Evolutionary conservation across 2,113 vertebrate species (phyloP), one percentile per base, ranked within the genome.

Genomic region (Camarhynchus parvulus): DNA sequence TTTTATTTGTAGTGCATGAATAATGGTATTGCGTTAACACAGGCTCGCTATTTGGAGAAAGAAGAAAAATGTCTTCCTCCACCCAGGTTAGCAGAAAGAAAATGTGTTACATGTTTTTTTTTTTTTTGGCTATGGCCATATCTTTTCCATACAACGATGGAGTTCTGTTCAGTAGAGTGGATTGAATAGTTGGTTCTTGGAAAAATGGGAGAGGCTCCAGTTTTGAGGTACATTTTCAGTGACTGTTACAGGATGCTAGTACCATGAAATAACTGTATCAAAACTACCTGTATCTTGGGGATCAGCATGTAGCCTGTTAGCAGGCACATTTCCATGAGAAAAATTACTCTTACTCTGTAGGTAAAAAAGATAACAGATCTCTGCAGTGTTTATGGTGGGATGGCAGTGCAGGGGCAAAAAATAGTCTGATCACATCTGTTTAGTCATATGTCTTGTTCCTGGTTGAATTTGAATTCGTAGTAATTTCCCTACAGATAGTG

Each of bases 1-100:
- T 82, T 95, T 70, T 83, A 15, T 68, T 73, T 67, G 15, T 95
- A 99, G 99, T 99, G 99, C 97, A 97, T 99, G 98, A 97, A 98
- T 31, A 96, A 96, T 89, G 91, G 97, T 18, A 98, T 99, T 62
- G 99, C 99, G 1, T 94, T 99, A 86, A 99, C 99, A 37, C 98
- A 99, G 59, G 99, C 99, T 6, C 97, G 98, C 63, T 99, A 99
- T 97, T 95, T 99, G 92, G 99, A 99, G 24, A 99, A 99, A 95
- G 99, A 99, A 93, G 99, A 99, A 92, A 99, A 98, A 64, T 98
- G 97, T 95, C 98, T 99, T 56, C 98, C 99, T 31, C 97, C 98
- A 28, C 99, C 99, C 7, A 99, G 99, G 99, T 99, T 93, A 97
- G 97, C 95, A 80, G 42, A 74, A 70, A 49, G 41, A 77, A 21